phyloP scores from a whole-genome alignment of 2,113 vertebrate genomes.

The Athene noctua region DNA sequence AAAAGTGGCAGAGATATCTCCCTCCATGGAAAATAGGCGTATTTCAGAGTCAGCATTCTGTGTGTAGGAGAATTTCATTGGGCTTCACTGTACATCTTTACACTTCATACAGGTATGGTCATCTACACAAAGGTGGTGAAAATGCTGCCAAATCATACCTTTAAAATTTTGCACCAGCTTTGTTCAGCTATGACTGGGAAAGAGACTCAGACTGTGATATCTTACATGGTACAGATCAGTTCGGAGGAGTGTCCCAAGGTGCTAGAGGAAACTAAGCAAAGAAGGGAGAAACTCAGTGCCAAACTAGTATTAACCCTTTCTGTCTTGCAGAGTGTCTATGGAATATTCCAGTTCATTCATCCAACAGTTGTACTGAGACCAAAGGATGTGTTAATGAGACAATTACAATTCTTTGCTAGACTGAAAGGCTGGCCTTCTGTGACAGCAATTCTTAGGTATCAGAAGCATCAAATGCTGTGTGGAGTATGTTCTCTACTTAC shows the following conservation, averaged over 20 bases:
- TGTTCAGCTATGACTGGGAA: not conserved
- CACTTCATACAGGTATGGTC: not conserved
- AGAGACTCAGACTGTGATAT: not conserved
- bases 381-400: not conserved
- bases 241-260: not conserved
- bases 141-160: not conserved
- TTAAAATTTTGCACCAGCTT: not conserved
- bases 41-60: not conserved
- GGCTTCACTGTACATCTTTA: not conserved
- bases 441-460: not conserved
- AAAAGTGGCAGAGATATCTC: not conserved
- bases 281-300: not conserved
- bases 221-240: not conserved
- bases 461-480: not conserved
- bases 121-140: not conserved
- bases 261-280: not conserved
- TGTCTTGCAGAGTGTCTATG: not conserved
- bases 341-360: not conserved
- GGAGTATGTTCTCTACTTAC: not conserved
- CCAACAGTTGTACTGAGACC: not conserved
- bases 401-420: not conserved
- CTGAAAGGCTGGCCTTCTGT: not conserved
- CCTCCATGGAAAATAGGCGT: rapidly evolving
- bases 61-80: not conserved
- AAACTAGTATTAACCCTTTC: not conserved